Base-by-base conservation (phyloP, 1,140 invertebrate genomes). In the Zaprionus lachaisei region DNA sequence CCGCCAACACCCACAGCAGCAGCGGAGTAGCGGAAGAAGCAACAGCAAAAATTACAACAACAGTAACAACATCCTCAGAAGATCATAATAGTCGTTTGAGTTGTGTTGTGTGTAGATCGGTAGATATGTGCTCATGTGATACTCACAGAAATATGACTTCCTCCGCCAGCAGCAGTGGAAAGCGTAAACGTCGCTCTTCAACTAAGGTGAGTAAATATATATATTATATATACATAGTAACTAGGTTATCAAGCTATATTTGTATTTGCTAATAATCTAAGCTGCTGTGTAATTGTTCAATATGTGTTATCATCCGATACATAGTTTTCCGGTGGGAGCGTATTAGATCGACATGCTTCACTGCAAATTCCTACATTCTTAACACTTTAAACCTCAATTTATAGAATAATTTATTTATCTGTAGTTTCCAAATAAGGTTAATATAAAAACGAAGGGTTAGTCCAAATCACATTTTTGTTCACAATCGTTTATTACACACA, bases 171-270 rank as follows among this genome's bases (percentile, higher is more conserved):
- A 71, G 67, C 22, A 80, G 56, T 71, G 74, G 79, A 49, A 85
- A 87, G 68, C 84, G 84, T 56, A 87, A 87, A 81, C 84, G 84
- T 65, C 75, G 81, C 67, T 72, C 80, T 34, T 79, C 69, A 15
- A 69, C 68, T 14, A 81, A 81, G 78, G 84, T 87, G 37, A 83
- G 85, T 54, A 41, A 12, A 15, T 0, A 9, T 17, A 20, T 17
- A 17, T 20, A 22, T 20, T 6, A 44, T n/a, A 17, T 44, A 17
- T n/a, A 17, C 17, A 17, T 15, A 44, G 44, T 49, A 5, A 5
- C 0, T 41, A 4, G 7, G 17, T 9, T 49, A 9, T 49, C 6
- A 20, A 41, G 6, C n/a, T 5, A 38, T 38, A n/a, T 41, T 41
- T 41, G 38, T 5, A n/a, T 5, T n/a, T 15, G 5, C 38, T 11